A percentile compares a stretch with the other conserved stretches of the same genome.
These are phyloP conservation scores for Tolmerus cingulatus DNA, from an alignment of 2,888 invertebrate genomes.

Conservation along the genomic window DNA sequence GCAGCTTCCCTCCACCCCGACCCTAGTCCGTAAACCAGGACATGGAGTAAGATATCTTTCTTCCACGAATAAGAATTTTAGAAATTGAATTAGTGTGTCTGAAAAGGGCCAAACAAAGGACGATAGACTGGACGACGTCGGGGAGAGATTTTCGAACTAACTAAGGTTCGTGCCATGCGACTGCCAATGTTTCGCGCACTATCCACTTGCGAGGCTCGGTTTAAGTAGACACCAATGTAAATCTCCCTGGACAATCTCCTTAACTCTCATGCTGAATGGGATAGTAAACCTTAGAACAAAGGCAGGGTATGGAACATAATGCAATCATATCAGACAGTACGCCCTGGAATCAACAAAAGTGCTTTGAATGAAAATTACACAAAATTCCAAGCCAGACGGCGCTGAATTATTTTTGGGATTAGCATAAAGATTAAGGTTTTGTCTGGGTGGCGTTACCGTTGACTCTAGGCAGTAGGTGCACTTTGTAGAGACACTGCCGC, in stretches of 20 bases:
- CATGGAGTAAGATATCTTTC: constrained; percentile 7
- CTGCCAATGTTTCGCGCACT: not conserved
- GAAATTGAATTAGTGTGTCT: constrained; percentile 34
- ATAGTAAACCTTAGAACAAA: constrained; percentile 8
- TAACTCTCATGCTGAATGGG: constrained; percentile 3
- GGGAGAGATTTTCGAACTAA: not conserved
- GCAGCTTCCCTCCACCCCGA: not conserved
- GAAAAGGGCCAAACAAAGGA: constrained; percentile 26
- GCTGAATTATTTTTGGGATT: constrained; percentile 6
- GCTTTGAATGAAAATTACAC: constrained; percentile 16
- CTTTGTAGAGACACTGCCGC: not conserved
- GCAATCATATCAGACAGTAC: constrained; percentile 16
- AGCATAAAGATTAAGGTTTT: not conserved
- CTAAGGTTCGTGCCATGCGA: not conserved
- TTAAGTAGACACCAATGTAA: not conserved
- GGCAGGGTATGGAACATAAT: not conserved
- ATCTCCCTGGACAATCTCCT: constrained; percentile 19
- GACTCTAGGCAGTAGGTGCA: not conserved
- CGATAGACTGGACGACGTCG: not conserved
- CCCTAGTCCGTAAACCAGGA: not conserved
- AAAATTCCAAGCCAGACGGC: not conserved
- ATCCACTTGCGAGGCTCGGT: not conserved
- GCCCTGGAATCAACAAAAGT: constrained; percentile 9
- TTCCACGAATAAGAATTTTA: constrained; percentile 30
- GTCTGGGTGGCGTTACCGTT: not conserved